Evolutionary conservation across 2,888 invertebrate genomes (phyloP).

Genomic region (Ceraclea dissimilis): DNA sequence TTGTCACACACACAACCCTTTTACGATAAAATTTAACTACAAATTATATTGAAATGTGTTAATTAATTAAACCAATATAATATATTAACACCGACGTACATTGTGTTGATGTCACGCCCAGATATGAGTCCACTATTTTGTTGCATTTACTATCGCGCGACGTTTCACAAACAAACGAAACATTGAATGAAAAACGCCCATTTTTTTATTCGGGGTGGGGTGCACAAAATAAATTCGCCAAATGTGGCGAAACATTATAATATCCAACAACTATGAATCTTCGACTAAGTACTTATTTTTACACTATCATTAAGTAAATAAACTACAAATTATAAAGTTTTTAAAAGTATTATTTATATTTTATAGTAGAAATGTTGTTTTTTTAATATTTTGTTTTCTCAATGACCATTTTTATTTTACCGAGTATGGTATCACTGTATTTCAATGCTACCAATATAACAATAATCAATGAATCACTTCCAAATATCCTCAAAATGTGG

Average conservation of each 20-base stretch:
- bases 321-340: not conserved
- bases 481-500: no score
- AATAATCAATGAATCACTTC: no score
- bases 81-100: slow-evolving; percentile 12
- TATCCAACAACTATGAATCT: not conserved
- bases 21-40: not conserved
- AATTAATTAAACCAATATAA: slow-evolving; percentile 2
- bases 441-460: no score
- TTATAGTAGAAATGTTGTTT: no score
- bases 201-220: not conserved
- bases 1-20: not conserved
- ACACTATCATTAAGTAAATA: not conserved
- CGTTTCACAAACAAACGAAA: slow-evolving; percentile 11
- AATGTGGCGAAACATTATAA: not conserved
- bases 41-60: no score
- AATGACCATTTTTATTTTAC: no score
- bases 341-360: no score
- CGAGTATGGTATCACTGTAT: no score
- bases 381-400: no score
- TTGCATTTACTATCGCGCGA: slow-evolving; percentile 12
- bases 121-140: slow-evolving; percentile 21
- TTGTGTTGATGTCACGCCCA: slow-evolving; percentile 24
- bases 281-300: not conserved
- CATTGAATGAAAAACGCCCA: slow-evolving; percentile 4
- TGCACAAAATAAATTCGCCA: not conserved